Base-by-base conservation (phyloP, 1,140 invertebrate genomes). In the Aphidius ervi region DNA sequence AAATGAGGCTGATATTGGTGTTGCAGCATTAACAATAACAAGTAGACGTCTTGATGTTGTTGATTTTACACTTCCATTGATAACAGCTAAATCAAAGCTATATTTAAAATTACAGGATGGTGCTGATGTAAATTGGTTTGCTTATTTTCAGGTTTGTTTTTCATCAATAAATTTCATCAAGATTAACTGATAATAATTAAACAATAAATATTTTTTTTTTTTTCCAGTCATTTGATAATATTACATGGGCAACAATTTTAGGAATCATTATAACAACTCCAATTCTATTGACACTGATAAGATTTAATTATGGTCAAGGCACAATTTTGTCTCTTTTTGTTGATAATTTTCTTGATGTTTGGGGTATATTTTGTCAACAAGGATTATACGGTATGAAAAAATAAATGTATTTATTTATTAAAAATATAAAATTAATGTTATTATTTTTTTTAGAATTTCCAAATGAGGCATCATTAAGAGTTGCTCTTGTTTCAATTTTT, bases 361-460 rank as follows among this genome's bases (percentile, higher is more conserved):
- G 68, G 68, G 69, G 71, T 16, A 70, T 73, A 45, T 70, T 65
- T 47, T 71, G 71, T 57, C 71, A 74, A 37, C 74, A 75, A 40
- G 66, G 68, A 40, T 50, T 73, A 9, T 20, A 71, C 59, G 70
- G 74, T 73, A 63, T 47, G 8, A 5, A 5, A 31, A 31, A 5
- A 5, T 6, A 5, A 9, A 46, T 37, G 42, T 41, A 45, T 60
- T 16, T 16, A 54, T 48, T 10, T 3, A 52, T 49, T 7, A 49
- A 23, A 16, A 16, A 4, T 23, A 48, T 48, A 9, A 16, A 16
- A n/a, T 48, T 16, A 9, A n/a, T 6, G 1, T 48, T 16, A 48
- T n/a, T 7, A 40, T 42, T 0, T 16, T 42, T 9, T 50, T 52
- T 39, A 63, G 62, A 59, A 48, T 63, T 60, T 47, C 62, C 62